Base-by-base conservation (phyloP, 2,888 invertebrate genomes). In the Sarcophaga carnaria region DNA sequence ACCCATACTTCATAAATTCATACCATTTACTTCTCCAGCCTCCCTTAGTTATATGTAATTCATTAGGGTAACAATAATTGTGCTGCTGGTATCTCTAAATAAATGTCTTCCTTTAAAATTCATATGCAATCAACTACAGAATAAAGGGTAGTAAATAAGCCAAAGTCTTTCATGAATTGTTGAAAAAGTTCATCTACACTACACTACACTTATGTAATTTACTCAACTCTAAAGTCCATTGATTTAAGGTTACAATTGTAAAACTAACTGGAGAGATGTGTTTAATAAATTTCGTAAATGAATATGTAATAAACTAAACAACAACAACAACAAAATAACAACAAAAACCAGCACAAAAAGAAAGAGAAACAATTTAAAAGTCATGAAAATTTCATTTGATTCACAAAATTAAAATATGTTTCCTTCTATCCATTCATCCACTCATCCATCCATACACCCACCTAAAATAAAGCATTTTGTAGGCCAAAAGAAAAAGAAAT, bases 151-250 rank as follows among this genome's bases (percentile, higher is more conserved):
- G 17, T 54, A 54, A 54, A 17, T 54, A 54, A 54, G 4, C 54
- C 12, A 54, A 17, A 54, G 54, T 54, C 3, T 17, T 54, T 54
- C 17, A 54, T 54, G 12, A 14, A 54, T 54, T 17, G 17, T 54
- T 14, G 17, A 54, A 54, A 14, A 5, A 54, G 17, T 54, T 54
- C 17, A 54, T 54, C 17, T 54, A 17, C 1, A 54, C n/a, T 54
- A 17, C 1, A 54, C n/a, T 8, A 3, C 67, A 47, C 45, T 67
- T 67, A 47, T 67, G 37, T 67, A 67, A 67, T 67, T 67, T 67
- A 37, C 47, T 37, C n/a, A 45, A 45, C 4, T 47, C 37, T 37
- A 37, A 37, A 37, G 37, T 12, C 37, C 47, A 45, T 67, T 67
- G 45, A 47, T 67, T 67, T 37, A 67, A 47, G 47, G 45, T 67